Percentiles rank a stretch among this genome's conserved stretches.
Evolutionary conservation across 2,113 vertebrate genomes (phyloP).

Genomic region (Phaetusa simplex): DNA sequence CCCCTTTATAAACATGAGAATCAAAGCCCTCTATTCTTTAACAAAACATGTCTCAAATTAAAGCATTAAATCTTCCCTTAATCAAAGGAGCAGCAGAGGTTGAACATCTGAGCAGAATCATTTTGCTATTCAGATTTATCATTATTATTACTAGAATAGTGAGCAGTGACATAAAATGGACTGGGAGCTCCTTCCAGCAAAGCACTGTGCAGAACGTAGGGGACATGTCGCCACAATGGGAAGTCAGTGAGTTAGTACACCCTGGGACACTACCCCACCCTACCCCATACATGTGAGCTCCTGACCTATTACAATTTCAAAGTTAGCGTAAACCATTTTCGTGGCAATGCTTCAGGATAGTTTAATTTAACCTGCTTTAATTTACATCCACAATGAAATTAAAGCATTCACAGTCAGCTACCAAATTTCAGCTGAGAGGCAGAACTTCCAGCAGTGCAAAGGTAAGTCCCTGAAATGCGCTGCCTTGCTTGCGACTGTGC

Average conservation of each 20-base stretch:
- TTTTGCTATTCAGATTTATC: neutral
- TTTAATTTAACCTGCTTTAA: neutral
- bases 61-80: slow-evolving; percentile 45
- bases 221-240: fast-evolving
- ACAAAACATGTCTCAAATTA: slow-evolving; percentile 35
- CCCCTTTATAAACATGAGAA: neutral
- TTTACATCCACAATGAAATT: neutral
- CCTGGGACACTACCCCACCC: neutral
- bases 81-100: neutral
- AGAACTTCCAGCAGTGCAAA: neutral
- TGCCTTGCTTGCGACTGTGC: neutral
- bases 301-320: neutral
- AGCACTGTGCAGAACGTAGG: neutral
- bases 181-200: neutral
- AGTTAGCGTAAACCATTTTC: neutral
- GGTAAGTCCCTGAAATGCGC: neutral
- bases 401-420: neutral
- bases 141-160: neutral
- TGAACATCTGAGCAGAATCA: neutral
- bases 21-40: slow-evolving; percentile 25
- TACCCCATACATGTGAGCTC: neutral
- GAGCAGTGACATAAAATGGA: neutral
- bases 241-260: neutral
- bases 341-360: neutral
- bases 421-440: neutral